Base-by-base conservation (phyloP, 2,113 vertebrate species). In the Pangasianodon gigas region DNA sequence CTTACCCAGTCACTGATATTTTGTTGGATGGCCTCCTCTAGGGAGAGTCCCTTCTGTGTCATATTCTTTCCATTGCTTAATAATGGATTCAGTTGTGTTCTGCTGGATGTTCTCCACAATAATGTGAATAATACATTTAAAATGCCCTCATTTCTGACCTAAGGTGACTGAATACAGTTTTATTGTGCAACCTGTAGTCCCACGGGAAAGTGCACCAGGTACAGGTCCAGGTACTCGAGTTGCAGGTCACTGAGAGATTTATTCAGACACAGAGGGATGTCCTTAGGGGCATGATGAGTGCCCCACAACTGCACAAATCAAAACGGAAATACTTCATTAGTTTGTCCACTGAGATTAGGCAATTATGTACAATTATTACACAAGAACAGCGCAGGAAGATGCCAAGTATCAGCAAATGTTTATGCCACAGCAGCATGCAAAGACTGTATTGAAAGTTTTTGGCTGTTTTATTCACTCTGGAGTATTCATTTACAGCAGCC, bases 151-250 rank as follows among this genome's bases (percentile, higher is more conserved):
- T 88, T 88, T 58, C 56, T 77, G 29, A 79, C 21, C 11, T 58
- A 41, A n/a, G 6, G 3, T 60, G 37, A n/a, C 74, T 80, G 37
- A 44, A 82, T 88, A 58, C 13, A 16, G n/a, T 37, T 86, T 26
- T 83, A 52, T 54, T 46, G 4, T 69, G 84, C 19, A 84, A 96
- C 96, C 95, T 96, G 92, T 0, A 96, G 88, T 46, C 93, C 96
- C 21, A 96, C 92, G 29, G 96, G 96, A 89, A 95, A 96, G 91
- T 97, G 96, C 41, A 97, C 85, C 2, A 97, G 95, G 88, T 96
- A 97, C 11, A 96, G 94, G 84, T 97, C 96, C 89, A 97, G 85
- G 90, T 95, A 96, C 85, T 96, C 95, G 87, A 96, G 93, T 74
- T 95, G 95, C 24, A 97, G 95, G 2, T 95, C 94, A 2, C 24